A percentile compares a stretch with the other conserved stretches of the same genome.
These are phyloP conservation scores for Cheiracanthium punctorium DNA, from an alignment of 2,888 invertebrate genomes.

Conservation along the genomic window DNA sequence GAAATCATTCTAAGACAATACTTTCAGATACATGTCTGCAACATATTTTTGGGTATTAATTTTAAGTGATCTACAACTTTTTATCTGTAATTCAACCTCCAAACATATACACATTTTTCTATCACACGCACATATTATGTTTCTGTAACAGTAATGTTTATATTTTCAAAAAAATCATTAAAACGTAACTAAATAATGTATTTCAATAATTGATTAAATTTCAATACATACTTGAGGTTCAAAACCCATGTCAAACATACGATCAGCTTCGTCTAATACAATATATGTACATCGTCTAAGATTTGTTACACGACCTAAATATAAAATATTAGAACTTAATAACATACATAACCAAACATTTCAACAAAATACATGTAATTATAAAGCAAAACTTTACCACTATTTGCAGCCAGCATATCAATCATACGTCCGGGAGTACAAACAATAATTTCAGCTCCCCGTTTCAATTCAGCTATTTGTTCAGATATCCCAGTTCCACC, in stretches of 20 bases:
- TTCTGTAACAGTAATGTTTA: too few relatives aligned
- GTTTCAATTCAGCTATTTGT: constrained; percentile 78
- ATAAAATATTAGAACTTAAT: neutral
- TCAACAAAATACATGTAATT: neutral
- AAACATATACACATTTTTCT: too few relatives aligned
- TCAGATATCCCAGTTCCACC: constrained; percentile 89
- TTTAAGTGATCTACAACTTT: too few relatives aligned
- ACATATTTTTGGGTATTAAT: too few relatives aligned
- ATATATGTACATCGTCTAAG: constrained; percentile 96
- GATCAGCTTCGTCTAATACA: constrained; percentile 98
- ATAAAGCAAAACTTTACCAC: constrained; percentile 79
- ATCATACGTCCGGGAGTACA: constrained; percentile 99
- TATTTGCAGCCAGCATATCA: constrained; percentile 99
- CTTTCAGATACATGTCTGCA: too few relatives aligned
- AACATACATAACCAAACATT: neutral
- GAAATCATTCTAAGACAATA: too few relatives aligned
- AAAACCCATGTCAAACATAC: constrained; percentile 99
- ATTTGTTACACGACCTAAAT: constrained; percentile 90
- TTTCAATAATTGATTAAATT: too few relatives aligned
- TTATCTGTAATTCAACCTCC: too few relatives aligned
- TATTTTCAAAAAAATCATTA: too few relatives aligned
- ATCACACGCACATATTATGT: too few relatives aligned
- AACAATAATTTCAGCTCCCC: constrained; percentile 98
- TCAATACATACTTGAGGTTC: constrained; percentile 90
- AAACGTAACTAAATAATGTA: neutral